Base-by-base conservation (phyloP, 2,888 invertebrate species). In the Pollenia griseotomentosa region DNA sequence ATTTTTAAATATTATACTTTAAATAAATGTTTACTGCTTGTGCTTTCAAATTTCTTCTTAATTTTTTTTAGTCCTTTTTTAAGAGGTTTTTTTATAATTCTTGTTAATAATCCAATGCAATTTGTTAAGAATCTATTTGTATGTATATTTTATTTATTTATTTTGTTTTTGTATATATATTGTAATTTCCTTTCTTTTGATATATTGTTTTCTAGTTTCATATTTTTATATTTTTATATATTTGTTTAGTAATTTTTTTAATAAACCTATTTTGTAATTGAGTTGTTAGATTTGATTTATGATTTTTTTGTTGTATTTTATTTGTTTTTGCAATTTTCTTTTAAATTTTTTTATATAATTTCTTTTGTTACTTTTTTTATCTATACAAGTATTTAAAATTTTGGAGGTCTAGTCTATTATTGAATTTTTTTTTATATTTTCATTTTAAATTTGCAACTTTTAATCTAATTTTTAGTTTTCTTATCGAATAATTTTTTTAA, bases 271-370 rank as follows among this genome's bases (percentile, higher is more conserved):
- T 84, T 61, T 74, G 74, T 87, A 87, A 87, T 87, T 87, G 87
- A 87, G 87, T 87, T 87, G 87, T 84, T 84, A 63, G 78, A 82
- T 87, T 87, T 87, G 87, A 87, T 84, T 87, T 87, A 61, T 74
- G 84, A 82, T 82, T 33, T 65, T 73, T 2, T 73, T 77, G 65
- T 71, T 59, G 68, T 65, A 55, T 70, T 65, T 85, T 51, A 46
- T 74, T 70, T 80, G 53, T 78, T 81, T 48, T 42, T 85, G 53
- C 61, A 68, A 53, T 63, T 40, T 82, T 71, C 61, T 53, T 44
- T 14, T 61, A 14, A 44, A 8, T 59, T 16, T 66, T 61, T 23
- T 51, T 71, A 19, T 48, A 59, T 61, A 65, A 63, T 46, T 74
- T 40, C 12, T 61, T 71, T 14, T 33, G 16, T 74, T 57, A 42